Evolutionary conservation across 2,113 vertebrate genomes (phyloP), one percentile per base, ranked within the genome.

Genomic region (Dryoscopus gambensis): DNA sequence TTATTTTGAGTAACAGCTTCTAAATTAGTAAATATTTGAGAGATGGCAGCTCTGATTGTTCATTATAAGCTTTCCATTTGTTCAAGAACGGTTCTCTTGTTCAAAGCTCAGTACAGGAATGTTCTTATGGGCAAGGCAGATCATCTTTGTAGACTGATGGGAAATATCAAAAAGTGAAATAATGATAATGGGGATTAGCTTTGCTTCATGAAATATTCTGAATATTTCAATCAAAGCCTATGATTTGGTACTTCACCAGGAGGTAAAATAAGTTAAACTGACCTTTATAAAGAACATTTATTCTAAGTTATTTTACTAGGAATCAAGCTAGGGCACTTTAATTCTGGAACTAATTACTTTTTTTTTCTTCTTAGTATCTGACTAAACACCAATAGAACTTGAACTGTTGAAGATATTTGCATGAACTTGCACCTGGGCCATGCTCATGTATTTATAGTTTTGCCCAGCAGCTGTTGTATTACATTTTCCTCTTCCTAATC

Each of bases 291-390:
- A 74, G 97, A 94, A 39, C 88, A 94, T 53, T 84, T 92, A 74
- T 87, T 93, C 89, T 95, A 92, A 95, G 91, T 97, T 98, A 91
- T 93, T 93, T 94, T 94, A 92, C 87, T 94, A 95, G 95, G 75
- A 97, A 97, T 98, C 95, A 96, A 97, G 84, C 92, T 97, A 96
- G 97, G 95, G 96, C 93, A 98, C 95, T 88, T 97, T 98, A 97
- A 95, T 96, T 97, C 84, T 95, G 87, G 87, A 94, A 92, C 91
- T 91, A 92, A 93, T 84, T 88, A 52, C 17, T 74, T 77, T 88
- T 76, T 73, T 57, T 64, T 28, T 5, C 9, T 53, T 70, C 79
- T 96, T 97, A 83, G 25, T 96, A 94, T 87, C 70, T 95, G 93
- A 97, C 69, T 96, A 95, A 97, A 96, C 93, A 87, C 73, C 93